A percentile compares a stretch with the other conserved stretches of the same genome.
phyloP scores from a whole-genome alignment of 2,797 vertebrate species.

The Megaceryle alcyon region DNA sequence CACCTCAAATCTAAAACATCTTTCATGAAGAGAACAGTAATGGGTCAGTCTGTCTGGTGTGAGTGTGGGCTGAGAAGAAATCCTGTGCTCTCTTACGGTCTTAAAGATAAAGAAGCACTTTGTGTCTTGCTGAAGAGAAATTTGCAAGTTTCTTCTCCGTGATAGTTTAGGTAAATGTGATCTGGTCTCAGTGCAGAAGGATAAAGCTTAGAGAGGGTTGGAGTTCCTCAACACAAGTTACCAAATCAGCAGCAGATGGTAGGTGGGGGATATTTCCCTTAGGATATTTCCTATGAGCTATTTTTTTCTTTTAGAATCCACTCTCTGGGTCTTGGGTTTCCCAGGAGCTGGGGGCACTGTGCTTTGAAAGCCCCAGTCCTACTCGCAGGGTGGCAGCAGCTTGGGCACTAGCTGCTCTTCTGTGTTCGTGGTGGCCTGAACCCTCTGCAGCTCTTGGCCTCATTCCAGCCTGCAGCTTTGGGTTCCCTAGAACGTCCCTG shows the following conservation, averaged over 20 bases:
- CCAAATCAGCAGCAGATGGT: neutral
- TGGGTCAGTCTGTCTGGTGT: neutral
- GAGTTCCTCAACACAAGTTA: neutral
- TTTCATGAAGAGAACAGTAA: rapidly evolving
- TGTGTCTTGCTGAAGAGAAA: neutral
- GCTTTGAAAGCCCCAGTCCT: neutral
- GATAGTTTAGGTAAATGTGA: neutral
- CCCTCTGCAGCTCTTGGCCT: neutral
- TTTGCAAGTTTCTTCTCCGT: rapidly evolving
- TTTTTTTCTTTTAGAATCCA: neutral
- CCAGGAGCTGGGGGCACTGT: neutral
- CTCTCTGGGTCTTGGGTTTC: neutral
- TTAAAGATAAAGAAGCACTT: neutral
- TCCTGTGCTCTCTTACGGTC: rapidly evolving
- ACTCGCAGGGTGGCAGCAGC: neutral
- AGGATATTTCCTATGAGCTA: neutral
- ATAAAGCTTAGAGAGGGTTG: neutral
- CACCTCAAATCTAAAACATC: rapidly evolving
- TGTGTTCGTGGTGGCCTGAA: neutral
- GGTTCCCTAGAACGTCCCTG: rapidly evolving
- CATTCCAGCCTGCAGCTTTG: neutral
- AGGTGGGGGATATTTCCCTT: neutral
- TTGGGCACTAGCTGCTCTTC: neutral
- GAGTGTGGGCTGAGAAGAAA: neutral
- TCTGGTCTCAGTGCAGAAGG: neutral